Evolutionary conservation across 2,113 vertebrate species (phyloP).

Genomic region (Platichthys flesus): DNA sequence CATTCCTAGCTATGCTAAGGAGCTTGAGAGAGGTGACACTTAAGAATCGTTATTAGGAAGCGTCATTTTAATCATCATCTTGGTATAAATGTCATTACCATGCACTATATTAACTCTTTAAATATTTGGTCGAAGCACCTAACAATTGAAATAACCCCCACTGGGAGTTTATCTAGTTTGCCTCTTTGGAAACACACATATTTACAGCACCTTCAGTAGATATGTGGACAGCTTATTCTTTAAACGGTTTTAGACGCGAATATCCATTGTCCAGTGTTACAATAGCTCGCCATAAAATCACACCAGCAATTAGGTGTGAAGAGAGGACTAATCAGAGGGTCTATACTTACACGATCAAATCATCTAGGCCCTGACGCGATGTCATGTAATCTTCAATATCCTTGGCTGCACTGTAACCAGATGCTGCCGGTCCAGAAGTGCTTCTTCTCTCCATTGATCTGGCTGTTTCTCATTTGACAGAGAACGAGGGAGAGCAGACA

Average conservation of each 20-base stretch:
- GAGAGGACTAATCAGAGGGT: slow-evolving; percentile 42
- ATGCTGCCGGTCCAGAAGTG: slow-evolving; percentile 28
- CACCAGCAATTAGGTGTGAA: slow-evolving; percentile 58
- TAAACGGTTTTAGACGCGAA: slow-evolving; percentile 14
- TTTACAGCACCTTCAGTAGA: slow-evolving; percentile 23
- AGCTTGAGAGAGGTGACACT: slow-evolving; percentile 23
- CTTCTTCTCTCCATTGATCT: slow-evolving; percentile 31
- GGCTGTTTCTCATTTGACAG: slow-evolving; percentile 39
- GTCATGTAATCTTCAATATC: slow-evolving; percentile 60
- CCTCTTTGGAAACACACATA: slow-evolving; percentile 14
- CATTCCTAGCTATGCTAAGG: slow-evolving; percentile 55
- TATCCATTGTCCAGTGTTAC: slow-evolving; percentile 18
- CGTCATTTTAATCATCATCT: slow-evolving; percentile 3
- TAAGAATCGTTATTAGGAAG: slow-evolving; percentile 11
- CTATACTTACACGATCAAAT: slow-evolving; percentile 52
- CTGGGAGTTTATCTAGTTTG: neutral
- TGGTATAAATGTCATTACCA: slow-evolving; percentile 11
- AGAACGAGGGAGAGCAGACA: slow-evolving; percentile 6
- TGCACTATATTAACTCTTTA: neutral
- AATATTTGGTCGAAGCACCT: neutral
- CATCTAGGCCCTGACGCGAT: slow-evolving; percentile 44
- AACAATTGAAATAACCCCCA: neutral
- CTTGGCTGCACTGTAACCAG: slow-evolving; percentile 31
- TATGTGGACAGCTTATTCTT: slow-evolving; percentile 5
- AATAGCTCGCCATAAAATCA: slow-evolving; percentile 50